Conservation (phyloP, 2,113 vertebrate species). For the Tyto alba region DNA sequence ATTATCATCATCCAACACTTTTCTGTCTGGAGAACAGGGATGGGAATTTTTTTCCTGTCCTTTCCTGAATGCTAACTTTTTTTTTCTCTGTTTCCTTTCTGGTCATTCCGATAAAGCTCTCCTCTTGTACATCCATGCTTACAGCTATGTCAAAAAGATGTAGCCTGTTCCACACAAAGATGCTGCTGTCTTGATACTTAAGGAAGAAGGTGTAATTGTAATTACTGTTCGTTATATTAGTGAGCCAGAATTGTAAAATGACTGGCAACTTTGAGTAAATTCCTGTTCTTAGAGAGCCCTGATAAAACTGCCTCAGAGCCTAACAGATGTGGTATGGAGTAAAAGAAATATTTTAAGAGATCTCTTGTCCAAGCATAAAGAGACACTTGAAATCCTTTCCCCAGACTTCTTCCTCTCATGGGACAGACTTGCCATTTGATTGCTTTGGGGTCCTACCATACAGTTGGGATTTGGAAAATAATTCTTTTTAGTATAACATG, state of each 20-base stretch:
- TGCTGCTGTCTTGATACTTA: not conserved
- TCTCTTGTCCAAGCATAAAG: not conserved
- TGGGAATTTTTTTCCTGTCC: not conserved
- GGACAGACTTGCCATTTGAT: not conserved
- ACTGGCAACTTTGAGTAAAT: not conserved
- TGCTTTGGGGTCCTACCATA: not conserved
- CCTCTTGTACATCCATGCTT: not conserved
- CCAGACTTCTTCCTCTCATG: not conserved
- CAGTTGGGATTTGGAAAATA: not conserved
- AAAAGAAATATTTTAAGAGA: conserved; percentile 39
- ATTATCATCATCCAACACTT: not conserved
- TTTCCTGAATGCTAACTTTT: not conserved
- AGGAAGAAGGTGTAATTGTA: not conserved
- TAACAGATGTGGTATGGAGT: not conserved
- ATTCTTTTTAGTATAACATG: not conserved
- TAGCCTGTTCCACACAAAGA: not conserved
- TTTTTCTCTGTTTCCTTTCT: not conserved
- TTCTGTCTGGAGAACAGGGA: not conserved
- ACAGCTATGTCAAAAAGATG: not conserved
- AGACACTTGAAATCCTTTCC: conserved; percentile 25
- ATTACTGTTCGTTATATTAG: not conserved
- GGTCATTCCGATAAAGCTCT: not conserved
- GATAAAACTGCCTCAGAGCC: not conserved
- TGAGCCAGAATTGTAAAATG: not conserved
- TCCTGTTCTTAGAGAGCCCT: conserved; percentile 7